phyloP scores from a whole-genome alignment of 2,888 invertebrate species.

The Aphodius sticticus region DNA sequence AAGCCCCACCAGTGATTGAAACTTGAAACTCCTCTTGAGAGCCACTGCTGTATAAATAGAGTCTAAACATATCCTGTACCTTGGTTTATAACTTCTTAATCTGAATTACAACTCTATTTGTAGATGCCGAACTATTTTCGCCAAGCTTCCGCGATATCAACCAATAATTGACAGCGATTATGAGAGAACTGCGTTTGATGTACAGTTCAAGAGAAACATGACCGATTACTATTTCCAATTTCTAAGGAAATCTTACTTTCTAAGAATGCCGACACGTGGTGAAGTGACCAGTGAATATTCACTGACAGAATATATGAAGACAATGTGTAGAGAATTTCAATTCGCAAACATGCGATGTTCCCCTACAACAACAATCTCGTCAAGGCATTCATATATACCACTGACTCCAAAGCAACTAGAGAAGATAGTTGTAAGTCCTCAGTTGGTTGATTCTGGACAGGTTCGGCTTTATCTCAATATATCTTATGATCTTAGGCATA shows the following conservation, averaged over 20 bases:
- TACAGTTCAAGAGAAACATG: constrained; percentile 14
- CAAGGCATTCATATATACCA: not conserved
- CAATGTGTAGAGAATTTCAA: not conserved
- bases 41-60: no score
- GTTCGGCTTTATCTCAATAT: not conserved
- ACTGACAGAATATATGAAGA: not conserved
- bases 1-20: no score
- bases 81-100: no score
- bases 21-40: no score
- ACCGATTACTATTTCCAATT: constrained; percentile 17
- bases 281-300: not conserved
- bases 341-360: no score
- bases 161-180: constrained; percentile 24
- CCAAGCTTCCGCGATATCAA: constrained; percentile 17
- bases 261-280: not conserved
- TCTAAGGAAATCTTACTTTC: not conserved
- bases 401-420: constrained; percentile 6
- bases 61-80: no score
- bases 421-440: constrained; percentile 15
- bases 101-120: not conserved
- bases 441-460: constrained; percentile 15
- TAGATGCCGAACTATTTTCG: constrained; percentile 28
- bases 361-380: not conserved
- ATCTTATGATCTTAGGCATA: not conserved
- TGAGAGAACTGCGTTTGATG: constrained; percentile 26